Conservation (phyloP, 2,888 invertebrate species). For the Syrista parreyssii region DNA sequence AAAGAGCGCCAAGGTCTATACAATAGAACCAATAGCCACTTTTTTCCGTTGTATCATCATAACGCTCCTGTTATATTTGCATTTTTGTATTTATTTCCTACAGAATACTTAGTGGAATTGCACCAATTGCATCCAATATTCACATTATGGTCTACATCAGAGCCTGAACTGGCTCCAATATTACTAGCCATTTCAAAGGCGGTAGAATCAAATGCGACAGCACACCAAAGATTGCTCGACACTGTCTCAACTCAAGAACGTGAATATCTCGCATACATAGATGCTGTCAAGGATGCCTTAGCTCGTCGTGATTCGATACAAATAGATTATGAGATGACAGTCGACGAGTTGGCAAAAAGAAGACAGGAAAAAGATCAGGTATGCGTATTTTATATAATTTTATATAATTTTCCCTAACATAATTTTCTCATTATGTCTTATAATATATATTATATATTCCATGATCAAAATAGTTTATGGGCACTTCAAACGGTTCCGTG, state of each 20-base stretch:
- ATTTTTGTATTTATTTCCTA: constrained; percentile 3
- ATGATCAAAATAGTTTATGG: constrained; percentile 39
- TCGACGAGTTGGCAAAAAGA: constrained; percentile 73
- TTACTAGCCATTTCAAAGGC: constrained; percentile 68
- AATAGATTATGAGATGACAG: constrained; percentile 72
- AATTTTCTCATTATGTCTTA: background rate
- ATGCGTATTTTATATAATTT: too few relatives aligned
- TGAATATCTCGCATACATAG: constrained; percentile 76
- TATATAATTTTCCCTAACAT: too few relatives aligned
- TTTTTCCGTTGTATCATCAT: background rate
- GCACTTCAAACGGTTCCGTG: constrained; percentile 38
- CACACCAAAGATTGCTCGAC: constrained; percentile 67
- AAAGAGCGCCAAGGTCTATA: constrained; percentile 71
- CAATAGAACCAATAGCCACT: background rate
- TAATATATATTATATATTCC: constrained; percentile 24
- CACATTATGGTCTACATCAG: constrained; percentile 72
- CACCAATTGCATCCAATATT: constrained; percentile 73
- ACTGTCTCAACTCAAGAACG: constrained; percentile 67
- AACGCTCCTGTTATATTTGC: background rate
- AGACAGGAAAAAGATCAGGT: constrained; percentile 75
- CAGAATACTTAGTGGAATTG: constrained; percentile 70
- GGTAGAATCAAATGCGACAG: constrained; percentile 67
- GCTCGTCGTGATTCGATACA: constrained; percentile 74
- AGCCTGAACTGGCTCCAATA: constrained; percentile 68
- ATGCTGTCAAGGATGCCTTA: constrained; percentile 76